Evolutionary conservation across 2,888 invertebrate genomes (phyloP), one percentile per base, ranked within the genome.

Genomic region (Cataglyphis livida): DNA sequence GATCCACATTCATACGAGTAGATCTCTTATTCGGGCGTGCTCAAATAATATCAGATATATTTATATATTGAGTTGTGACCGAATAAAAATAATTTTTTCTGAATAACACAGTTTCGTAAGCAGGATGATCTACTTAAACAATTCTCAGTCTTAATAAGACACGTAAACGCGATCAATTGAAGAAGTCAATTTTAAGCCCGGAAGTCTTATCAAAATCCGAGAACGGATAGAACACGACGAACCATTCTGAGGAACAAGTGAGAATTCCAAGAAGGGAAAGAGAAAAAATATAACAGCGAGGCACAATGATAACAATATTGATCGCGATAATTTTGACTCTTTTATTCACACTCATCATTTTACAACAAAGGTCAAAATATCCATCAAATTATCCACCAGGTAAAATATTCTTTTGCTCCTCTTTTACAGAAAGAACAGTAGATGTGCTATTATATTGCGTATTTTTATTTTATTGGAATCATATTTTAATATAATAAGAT

Each of bases 311-410:
- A 15, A 12, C 71, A 48, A 1, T 32, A 9, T 10, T 83, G 15
- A 12, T 10, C 4, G 3, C 76, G n/a, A 12, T 51, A 7, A 65
- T 74, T 9, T n/a, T 85, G n/a, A 21, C 64, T 25, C n/a, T 88
- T 54, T 0, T 84, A 28, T 12, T 81, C 2, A 7, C 79, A 12
- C 44, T 2, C 2, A 0, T 54, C 15, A 0, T 3, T 2, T 9
- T 35, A 1, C 35, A 7, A 41, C 28, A 15, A 10, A 15, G 3
- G 28, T 21, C 38, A 6, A 64, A 76, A 0, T 3, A 7, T 18
- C 85, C 85, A 5, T 87, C 89, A 88, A 64, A 76, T 2, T 3
- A 9, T 15, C 87, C 87, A 5, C 89, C 89, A 90, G 89, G 89
- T 89, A 89, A 89, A 15, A n/a, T 21, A 57, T 18, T 75, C 9